Evolutionary conservation across 2,113 vertebrate genomes (phyloP).

Genomic region (Colinus virginianus): DNA sequence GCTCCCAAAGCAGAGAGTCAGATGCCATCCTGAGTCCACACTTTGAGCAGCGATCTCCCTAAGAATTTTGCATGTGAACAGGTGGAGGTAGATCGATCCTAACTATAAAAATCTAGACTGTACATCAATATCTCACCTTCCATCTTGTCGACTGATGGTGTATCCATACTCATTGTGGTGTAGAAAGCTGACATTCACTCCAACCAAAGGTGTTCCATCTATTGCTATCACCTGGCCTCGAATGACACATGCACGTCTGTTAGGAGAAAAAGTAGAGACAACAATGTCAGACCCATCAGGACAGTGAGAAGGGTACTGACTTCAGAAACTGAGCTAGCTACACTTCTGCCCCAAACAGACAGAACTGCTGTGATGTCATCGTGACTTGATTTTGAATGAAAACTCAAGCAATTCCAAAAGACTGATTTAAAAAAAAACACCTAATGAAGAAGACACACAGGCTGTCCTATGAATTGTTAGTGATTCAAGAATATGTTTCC

Average conservation of each 20-base stretch:
- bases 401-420: background rate
- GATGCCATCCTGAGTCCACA: background rate
- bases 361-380: background rate
- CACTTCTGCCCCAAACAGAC: background rate
- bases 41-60: background rate
- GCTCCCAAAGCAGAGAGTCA: background rate
- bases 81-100: background rate
- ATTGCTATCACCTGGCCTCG: slow-evolving; percentile 89
- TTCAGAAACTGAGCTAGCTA: background rate
- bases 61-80: background rate
- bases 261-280: background rate
- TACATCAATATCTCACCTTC: slow-evolving; percentile 80
- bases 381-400: background rate
- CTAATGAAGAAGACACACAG: background rate
- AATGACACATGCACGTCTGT: slow-evolving; percentile 91
- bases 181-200: slow-evolving; percentile 96
- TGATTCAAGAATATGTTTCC: background rate
- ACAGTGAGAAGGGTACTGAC: background rate
- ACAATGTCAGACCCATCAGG: background rate
- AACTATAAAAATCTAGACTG: background rate
- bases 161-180: slow-evolving; percentile 94
- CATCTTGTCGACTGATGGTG: slow-evolving; percentile 95
- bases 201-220: slow-evolving; percentile 93
- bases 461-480: background rate
- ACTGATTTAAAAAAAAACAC: background rate